Conservation (phyloP, 1,140 invertebrate species). For the Drosophila tani region DNA sequence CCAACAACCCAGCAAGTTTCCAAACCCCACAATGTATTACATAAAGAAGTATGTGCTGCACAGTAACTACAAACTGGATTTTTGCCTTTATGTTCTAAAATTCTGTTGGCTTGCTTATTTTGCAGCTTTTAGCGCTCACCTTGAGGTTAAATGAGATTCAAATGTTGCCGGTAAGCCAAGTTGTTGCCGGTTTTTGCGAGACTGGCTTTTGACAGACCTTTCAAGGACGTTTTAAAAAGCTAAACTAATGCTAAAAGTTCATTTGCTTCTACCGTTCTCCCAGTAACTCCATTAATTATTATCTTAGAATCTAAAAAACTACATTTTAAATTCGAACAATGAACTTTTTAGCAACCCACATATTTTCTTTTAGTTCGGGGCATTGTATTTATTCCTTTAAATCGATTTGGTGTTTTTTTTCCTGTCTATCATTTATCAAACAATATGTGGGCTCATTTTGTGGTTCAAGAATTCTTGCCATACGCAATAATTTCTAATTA, state of each 20-base stretch:
- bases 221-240: conserved; percentile 49
- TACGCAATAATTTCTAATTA: conserved; percentile 46
- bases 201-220: conserved; percentile 16
- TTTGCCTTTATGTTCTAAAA: conserved; percentile 4
- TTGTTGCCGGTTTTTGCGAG: conserved; percentile 9
- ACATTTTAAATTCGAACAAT: conserved; percentile 19
- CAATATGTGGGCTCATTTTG: conserved; percentile 8
- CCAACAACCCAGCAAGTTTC: background rate
- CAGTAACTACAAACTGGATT: background rate
- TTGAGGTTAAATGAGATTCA: conserved; percentile 5
- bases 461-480: background rate
- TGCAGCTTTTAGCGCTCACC: background rate
- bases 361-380: background rate
- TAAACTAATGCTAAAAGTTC: conserved; percentile 1
- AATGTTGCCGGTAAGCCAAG: conserved; percentile 10
- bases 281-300: background rate
- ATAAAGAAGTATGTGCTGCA: background rate
- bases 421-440: conserved; percentile 17
- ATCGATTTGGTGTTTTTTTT: conserved; percentile 8
- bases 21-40: conserved; percentile 3
- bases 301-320: background rate
- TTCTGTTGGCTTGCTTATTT: background rate
- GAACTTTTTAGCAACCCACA: conserved; percentile 5
- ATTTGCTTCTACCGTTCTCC: conserved; percentile 20
- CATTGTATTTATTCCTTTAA: conserved; percentile 7